Conservation (phyloP, 2,113 vertebrate genomes). For the Sprattus sprattus region DNA sequence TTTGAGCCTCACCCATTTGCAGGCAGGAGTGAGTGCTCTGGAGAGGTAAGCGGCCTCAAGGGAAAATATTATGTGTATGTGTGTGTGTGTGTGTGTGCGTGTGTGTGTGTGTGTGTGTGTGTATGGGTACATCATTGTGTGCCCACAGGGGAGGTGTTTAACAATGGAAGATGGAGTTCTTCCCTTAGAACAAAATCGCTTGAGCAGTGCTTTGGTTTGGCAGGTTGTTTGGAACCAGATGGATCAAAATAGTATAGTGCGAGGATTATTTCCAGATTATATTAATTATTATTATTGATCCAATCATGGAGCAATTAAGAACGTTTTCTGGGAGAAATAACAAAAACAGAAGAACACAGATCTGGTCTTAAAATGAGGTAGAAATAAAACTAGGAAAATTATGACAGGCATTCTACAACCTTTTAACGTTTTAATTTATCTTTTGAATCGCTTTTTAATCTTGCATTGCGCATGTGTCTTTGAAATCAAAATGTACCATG, state of each 20-base stretch:
- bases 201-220: neutral
- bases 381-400: neutral
- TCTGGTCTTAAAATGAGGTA: neutral
- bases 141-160: neutral
- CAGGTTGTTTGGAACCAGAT: neutral
- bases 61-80: neutral
- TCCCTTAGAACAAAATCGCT: neutral
- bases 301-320: neutral
- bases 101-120: slow-evolving; percentile 15
- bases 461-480: too few species aligned
- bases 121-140: neutral
- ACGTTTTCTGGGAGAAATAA: neutral
- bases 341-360: neutral
- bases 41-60: neutral
- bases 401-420: neutral
- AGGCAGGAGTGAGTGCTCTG: neutral
- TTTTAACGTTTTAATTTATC: too few species aligned
- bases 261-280: too few species aligned
- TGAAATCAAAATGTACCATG: too few species aligned
- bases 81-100: neutral
- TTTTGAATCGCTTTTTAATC: too few species aligned
- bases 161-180: neutral
- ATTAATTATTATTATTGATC: too few species aligned
- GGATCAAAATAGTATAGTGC: neutral
- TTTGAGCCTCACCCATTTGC: slow-evolving; percentile 44